Base-by-base conservation (phyloP, 64 coral and sea anemone species). In the Dendronephthya gigantea region DNA sequence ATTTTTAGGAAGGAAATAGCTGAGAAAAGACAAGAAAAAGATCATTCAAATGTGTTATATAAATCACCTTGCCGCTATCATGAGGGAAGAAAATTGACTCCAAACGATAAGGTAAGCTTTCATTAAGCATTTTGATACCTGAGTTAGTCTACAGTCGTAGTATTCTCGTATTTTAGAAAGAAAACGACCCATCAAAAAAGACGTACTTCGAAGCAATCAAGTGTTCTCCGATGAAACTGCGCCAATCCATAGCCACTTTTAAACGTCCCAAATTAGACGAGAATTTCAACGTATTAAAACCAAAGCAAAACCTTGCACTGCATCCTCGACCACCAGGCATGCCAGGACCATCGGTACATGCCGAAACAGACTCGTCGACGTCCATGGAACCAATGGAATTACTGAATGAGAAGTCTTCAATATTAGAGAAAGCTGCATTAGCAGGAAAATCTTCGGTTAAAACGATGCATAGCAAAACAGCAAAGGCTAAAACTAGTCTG, bases 201-300 rank as follows among this genome's bases (percentile, higher is more conserved):
- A 79, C 72, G 9, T 79, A 79, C 22, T 79, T 79, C 22, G 27
- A 79, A 39, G 72, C 72, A 79, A 79, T 79, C 72, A 13, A 79
- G 29, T 79, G 72, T 19, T 79, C 72, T 36, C 72, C 72, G 15
- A 79, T 79, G 16, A 79, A 79, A 79, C 28, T 79, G 2, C 72
- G 72, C 25, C 72, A 39, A 79, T 79, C 72, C 0, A 29, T 79
- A 12, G 29, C 17, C 7, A 79, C 25, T n/a, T 62, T 62, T 27
- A 62, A 62, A 22, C 55, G 55, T n/a, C 55, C 55, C 4, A 62
- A 62, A 27, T 23, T 62, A 17, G 55, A 62, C 16, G 19, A 6
- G 6, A 62, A 45, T 11, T 45, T 45, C 41, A 45, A 45, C 41
- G 41, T 45, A 45, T 0, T 62, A 62, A 27, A 19, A 19, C 19